A percentile compares a stretch with the other conserved stretches of the same genome.
These are phyloP conservation scores for Cavia porcellus DNA, from an alignment of 2,113 vertebrate genomes.

Conservation along the genomic window DNA sequence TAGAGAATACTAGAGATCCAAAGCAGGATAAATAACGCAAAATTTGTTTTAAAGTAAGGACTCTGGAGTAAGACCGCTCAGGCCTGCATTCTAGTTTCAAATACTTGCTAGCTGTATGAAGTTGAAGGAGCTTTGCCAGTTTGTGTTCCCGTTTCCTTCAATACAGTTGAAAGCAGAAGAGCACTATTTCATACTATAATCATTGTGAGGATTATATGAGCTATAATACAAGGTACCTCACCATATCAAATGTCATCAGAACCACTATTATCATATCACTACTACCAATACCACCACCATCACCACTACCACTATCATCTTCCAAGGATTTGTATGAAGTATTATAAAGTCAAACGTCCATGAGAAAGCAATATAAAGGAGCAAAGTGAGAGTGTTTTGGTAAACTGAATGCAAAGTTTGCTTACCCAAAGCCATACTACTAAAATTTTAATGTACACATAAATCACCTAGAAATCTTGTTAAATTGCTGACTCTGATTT, in stretches of 20 bases:
- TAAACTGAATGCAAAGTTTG: constrained; percentile 42
- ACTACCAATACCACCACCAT: not conserved
- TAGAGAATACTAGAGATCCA: not conserved
- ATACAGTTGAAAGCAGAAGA: not conserved
- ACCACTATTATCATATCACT: not conserved
- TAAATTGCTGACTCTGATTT: constrained; percentile 45
- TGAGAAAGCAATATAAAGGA: not conserved
- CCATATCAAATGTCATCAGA: not conserved
- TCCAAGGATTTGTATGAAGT: not conserved
- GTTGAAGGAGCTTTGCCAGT: not conserved
- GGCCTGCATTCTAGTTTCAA: not conserved
- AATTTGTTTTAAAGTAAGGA: not conserved
- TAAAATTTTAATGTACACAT: constrained; percentile 36
- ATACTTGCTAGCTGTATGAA: not conserved
- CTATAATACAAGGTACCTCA: not conserved
- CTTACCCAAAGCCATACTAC: not conserved
- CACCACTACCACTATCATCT: not conserved
- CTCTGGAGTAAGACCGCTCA: not conserved
- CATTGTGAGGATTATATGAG: not conserved
- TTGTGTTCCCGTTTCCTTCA: not conserved
- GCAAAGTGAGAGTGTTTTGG: not conserved
- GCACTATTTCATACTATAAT: not conserved
- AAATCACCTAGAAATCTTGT: not conserved
- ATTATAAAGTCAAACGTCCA: not conserved
- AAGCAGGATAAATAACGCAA: not conserved